Conservation (phyloP, 2,113 vertebrate species). For the Fukomys damarensis region DNA sequence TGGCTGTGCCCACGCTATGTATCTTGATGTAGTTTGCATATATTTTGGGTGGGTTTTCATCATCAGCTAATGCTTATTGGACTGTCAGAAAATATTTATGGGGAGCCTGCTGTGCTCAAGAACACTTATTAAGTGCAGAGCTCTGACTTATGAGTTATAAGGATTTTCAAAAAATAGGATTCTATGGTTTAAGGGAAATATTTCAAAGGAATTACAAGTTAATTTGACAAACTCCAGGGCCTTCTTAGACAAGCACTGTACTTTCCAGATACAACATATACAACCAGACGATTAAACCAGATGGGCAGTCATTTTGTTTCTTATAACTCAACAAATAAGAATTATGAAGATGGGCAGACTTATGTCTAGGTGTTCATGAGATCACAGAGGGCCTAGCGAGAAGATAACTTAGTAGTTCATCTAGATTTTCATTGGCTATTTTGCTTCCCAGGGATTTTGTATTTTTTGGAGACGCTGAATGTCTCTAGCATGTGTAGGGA, state of each 20-base stretch:
- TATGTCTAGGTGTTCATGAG: neutral
- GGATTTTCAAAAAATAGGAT: constrained; percentile 66
- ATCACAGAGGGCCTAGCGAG: neutral
- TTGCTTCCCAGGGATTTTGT: neutral
- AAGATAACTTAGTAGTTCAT: neutral
- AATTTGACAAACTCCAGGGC: constrained; percentile 62
- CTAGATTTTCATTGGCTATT: neutral
- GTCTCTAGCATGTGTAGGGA: neutral
- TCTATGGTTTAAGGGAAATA: constrained; percentile 63
- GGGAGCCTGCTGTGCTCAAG: constrained; percentile 66
- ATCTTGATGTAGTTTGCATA: neutral
- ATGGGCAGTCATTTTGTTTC: constrained; percentile 52
- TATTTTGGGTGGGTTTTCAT: constrained; percentile 34
- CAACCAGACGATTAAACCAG: constrained; percentile 24
- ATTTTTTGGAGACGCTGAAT: neutral
- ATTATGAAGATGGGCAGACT: neutral
- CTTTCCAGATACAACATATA: neutral
- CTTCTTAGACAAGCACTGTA: neutral
- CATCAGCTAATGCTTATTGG: constrained; percentile 61
- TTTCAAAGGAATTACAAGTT: constrained; percentile 73
- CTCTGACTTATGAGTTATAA: constrained; percentile 69
- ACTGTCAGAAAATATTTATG: constrained; percentile 72
- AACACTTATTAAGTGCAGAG: constrained; percentile 61
- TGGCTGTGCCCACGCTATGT: neutral
- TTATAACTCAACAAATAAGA: neutral